phyloP scores from a whole-genome alignment of 2,888 invertebrate genomes.

The Mongoloraphidia duomilia region DNA sequence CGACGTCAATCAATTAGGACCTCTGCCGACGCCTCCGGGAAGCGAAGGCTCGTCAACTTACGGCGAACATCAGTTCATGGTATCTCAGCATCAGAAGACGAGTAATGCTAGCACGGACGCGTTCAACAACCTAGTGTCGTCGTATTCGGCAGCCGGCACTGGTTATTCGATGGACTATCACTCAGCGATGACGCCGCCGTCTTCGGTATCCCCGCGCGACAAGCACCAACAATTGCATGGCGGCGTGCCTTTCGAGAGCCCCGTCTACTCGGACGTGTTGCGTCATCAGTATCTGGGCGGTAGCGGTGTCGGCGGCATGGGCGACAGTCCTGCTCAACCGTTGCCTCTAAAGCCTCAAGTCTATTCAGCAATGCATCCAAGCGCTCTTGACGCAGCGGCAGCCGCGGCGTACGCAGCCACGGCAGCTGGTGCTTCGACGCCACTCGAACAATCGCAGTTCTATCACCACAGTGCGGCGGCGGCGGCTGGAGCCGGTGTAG shows the following conservation, averaged over 20 bases:
- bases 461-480: slow-evolving; percentile 51
- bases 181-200: slow-evolving; percentile 91
- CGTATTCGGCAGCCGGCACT: slow-evolving; percentile 22
- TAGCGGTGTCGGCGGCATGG: slow-evolving; percentile 37
- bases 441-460: slow-evolving; percentile 71
- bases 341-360: slow-evolving; percentile 83
- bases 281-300: slow-evolving; percentile 50
- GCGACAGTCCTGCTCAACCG: slow-evolving; percentile 44
- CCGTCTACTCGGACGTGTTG: slow-evolving; percentile 36
- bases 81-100: slow-evolving; percentile 37
- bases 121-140: slow-evolving; percentile 40
- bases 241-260: slow-evolving; percentile 28
- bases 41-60: slow-evolving; percentile 63
- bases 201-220: slow-evolving; percentile 90
- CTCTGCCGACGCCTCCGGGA: slow-evolving; percentile 80
- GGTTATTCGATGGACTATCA: slow-evolving; percentile 67
- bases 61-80: slow-evolving; percentile 47
- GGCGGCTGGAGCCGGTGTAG: slow-evolving; percentile 64
- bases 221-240: slow-evolving; percentile 48
- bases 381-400: slow-evolving; percentile 40
- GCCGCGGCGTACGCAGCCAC: slow-evolving; percentile 41
- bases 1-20: slow-evolving; percentile 45
- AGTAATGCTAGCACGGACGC: slow-evolving; percentile 29
- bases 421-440: slow-evolving; percentile 25
- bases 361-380: slow-evolving; percentile 51